A percentile compares a stretch with the other conserved stretches of the same genome.
These are phyloP conservation scores for Hirudinaria manillensis DNA, from an alignment of 2,888 invertebrate genomes.

Conservation along the genomic window DNA sequence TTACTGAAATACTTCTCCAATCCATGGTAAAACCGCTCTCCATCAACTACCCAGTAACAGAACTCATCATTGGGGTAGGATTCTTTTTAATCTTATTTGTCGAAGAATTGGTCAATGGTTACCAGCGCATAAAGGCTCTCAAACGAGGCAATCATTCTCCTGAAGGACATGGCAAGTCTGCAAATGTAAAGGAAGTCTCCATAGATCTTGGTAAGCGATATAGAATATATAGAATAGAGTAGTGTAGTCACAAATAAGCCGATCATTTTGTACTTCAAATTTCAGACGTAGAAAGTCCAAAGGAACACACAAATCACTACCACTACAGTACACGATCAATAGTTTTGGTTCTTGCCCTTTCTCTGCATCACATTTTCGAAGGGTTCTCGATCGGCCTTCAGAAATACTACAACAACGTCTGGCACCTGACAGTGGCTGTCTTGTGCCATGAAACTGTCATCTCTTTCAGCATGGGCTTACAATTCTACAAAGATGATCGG, in stretches of 20 bases:
- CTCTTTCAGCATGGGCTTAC: constrained; percentile 58
- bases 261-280: too few relatives aligned
- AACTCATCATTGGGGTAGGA: constrained; percentile 47
- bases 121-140: too few relatives aligned
- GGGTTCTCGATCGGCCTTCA: constrained; percentile 60
- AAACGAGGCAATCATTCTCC: too few relatives aligned
- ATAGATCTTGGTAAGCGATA: too few relatives aligned
- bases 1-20: constrained; percentile 42
- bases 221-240: too few relatives aligned
- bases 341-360: constrained; percentile 57
- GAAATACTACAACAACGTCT: constrained; percentile 40
- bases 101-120: constrained; percentile 41
- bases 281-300: too few relatives aligned
- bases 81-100: constrained; percentile 47
- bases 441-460: constrained; percentile 59
- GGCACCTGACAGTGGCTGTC: constrained; percentile 55
- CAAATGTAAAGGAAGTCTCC: too few relatives aligned
- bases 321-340: constrained; percentile 48
- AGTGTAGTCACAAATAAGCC: too few relatives aligned
- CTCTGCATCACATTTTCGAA: constrained; percentile 60
- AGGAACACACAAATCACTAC: not conserved
- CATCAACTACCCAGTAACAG: constrained; percentile 46
- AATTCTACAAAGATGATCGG: constrained; percentile 40
- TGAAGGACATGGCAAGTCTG: too few relatives aligned
- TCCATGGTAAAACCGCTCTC: constrained; percentile 37